Evolutionary conservation across 2,797 vertebrate species (phyloP).

Genomic region (Pelochelys cantorii): DNA sequence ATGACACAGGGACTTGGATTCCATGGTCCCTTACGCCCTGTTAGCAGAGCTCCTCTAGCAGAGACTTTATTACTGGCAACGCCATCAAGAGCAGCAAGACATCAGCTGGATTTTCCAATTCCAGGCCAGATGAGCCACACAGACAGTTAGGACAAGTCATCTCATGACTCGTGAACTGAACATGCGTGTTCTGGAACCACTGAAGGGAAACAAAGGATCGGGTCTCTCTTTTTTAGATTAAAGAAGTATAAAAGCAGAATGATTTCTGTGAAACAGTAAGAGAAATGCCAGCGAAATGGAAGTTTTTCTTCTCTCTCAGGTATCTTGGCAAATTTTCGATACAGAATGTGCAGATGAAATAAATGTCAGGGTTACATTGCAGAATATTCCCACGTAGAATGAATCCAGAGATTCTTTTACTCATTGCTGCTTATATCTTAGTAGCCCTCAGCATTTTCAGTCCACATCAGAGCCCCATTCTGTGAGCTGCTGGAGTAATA

Average conservation of each 20-base stretch:
- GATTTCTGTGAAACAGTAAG: constrained; percentile 10
- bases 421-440: accelerated
- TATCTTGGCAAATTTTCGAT: constrained; percentile 48
- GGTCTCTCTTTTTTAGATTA: background rate
- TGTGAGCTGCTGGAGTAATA: background rate
- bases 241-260: background rate
- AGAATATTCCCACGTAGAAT: background rate
- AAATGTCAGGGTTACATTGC: constrained; percentile 62
- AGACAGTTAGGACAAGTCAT: accelerated
- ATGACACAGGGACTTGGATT: background rate
- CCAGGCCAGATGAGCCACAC: background rate
- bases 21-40: background rate
- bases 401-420: background rate
- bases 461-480: background rate
- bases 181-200: background rate
- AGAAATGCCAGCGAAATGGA: constrained; percentile 27
- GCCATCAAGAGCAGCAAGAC: background rate
- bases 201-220: background rate
- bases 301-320: constrained; percentile 26
- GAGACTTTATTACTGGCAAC: background rate
- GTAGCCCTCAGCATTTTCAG: accelerated
- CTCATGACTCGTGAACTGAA: accelerated
- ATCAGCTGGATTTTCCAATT: background rate
- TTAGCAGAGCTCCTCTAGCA: background rate
- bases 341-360: constrained; percentile 63